A percentile compares a stretch with the other conserved stretches of the same genome.
phyloP scores from a whole-genome alignment of 2,888 invertebrate species.

The Lasioglossum villosulum region DNA sequence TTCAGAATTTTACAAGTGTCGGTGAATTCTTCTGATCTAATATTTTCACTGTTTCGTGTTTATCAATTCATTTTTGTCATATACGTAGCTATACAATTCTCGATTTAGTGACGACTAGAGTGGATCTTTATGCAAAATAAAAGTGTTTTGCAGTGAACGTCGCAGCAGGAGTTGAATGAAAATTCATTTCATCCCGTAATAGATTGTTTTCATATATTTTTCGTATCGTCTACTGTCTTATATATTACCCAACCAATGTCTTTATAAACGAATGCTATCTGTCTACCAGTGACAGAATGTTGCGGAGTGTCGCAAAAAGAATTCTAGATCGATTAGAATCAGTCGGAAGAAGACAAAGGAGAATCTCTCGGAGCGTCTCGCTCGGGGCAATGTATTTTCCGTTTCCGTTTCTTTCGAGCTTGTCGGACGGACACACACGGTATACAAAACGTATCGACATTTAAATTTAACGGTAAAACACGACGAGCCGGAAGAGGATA shows the following conservation, averaged over 20 bases:
- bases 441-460: slow-evolving; percentile 28
- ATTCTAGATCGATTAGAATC: neutral
- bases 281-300: neutral
- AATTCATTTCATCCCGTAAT: too few relatives aligned
- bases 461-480: slow-evolving; percentile 34
- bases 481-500: slow-evolving; percentile 12
- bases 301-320: neutral
- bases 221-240: neutral
- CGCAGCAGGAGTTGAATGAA: too few relatives aligned
- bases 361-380: neutral
- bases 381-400: slow-evolving; percentile 4
- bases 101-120: too few relatives aligned
- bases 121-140: too few relatives aligned
- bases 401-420: slow-evolving; percentile 29
- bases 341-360: neutral
- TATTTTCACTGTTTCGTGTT: too few relatives aligned
- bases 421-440: neutral
- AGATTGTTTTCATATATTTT: too few relatives aligned
- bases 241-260: neutral
- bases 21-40: too few relatives aligned
- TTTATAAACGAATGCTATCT: neutral
- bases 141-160: too few relatives aligned
- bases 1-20: too few relatives aligned
- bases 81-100: too few relatives aligned
- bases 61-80: too few relatives aligned